Base-by-base conservation (phyloP, 2,888 invertebrate species). In the Drosophila borealis region DNA sequence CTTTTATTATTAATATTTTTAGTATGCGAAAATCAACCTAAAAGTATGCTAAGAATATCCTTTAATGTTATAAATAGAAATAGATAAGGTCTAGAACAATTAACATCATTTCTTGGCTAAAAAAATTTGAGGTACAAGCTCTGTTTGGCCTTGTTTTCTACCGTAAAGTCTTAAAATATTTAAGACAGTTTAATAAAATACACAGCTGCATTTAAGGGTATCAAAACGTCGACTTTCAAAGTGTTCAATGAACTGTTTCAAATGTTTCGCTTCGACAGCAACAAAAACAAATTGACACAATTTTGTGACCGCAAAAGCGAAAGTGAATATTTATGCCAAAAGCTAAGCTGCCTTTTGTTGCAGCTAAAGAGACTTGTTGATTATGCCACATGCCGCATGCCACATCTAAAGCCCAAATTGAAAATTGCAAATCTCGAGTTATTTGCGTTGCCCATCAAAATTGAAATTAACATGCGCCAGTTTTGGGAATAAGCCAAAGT, bases 391-490 rank as follows among this genome's bases (percentile, higher is more conserved):
- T 39, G 72, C 36, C 33, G 19, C 41, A 34, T 57, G 37, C 4
- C 48, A 19, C 33, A 59, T n/a, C 46, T 39, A 39, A 17, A 14
- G 6, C 51, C 11, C 36, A 81, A 71, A 67, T 81, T 74, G 51
- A 68, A 70, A 78, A 81, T 74, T 70, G 49, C 69, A 60, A 65
- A 61, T 74, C 63, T 62, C 37, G 34, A 62, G 67, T 56, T 57
- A 65, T 71, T 70, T 63, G 50, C 48, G 51, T 51, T 69, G n/a
- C 34, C 50, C 46, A 39, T 57, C 64, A 70, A 69, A 82, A 85
- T 88, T 85, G 80, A 85, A 81, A 85, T 85, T 79, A 81, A 75
- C 66, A 60, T 78, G 51, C 65, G 55, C 74, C 77, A 82, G 82
- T 76, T 84, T 41, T 63, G 81, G 80, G 77, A 87, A 77, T 80